phyloP scores from a whole-genome alignment of 2,797 vertebrate species.

The Microchirus variegatus region DNA sequence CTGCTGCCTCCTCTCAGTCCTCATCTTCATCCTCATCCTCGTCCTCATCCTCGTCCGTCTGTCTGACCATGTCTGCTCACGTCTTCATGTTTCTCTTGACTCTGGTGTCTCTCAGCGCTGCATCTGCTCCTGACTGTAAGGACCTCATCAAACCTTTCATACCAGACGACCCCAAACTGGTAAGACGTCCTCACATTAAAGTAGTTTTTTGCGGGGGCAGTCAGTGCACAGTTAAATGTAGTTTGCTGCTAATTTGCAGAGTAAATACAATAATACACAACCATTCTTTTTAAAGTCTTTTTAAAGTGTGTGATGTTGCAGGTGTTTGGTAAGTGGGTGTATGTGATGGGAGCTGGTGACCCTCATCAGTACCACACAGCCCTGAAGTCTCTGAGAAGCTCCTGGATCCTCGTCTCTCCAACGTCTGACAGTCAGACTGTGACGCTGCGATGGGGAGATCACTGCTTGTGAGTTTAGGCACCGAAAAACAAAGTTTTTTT shows the following conservation, averaged over 20 bases:
- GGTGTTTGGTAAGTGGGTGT: constrained; percentile 78
- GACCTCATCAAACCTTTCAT: constrained; percentile 68
- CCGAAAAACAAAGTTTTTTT: too few species aligned
- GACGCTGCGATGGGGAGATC: constrained; percentile 72
- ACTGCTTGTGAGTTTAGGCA: constrained; percentile 67
- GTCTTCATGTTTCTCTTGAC: constrained; percentile 45
- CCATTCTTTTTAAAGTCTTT: too few species aligned
- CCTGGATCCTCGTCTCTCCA: constrained; percentile 71
- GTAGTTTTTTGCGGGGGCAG: too few species aligned
- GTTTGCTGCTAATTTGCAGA: too few species aligned
- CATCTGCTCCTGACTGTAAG: constrained; percentile 66
- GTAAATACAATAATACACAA: too few species aligned
- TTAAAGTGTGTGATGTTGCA: constrained; percentile 35
- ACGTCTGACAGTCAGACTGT: constrained; percentile 55
- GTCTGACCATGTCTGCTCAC: constrained; percentile 56
- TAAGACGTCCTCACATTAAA: too few species aligned
- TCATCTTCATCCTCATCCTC: too few species aligned
- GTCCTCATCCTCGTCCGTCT: constrained; percentile 8
- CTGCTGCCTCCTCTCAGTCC: constrained; percentile 23
- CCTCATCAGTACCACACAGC: constrained; percentile 72
- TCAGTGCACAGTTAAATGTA: too few species aligned
- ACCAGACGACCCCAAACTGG: constrained; percentile 65
- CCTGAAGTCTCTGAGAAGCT: constrained; percentile 71
- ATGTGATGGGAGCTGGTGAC: constrained; percentile 74
- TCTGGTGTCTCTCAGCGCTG: constrained; percentile 49